A percentile compares a stretch with the other conserved stretches of the same genome.
Evolutionary conservation across 2,797 vertebrate genomes (phyloP).

Genomic region (Squalus acanthias): DNA sequence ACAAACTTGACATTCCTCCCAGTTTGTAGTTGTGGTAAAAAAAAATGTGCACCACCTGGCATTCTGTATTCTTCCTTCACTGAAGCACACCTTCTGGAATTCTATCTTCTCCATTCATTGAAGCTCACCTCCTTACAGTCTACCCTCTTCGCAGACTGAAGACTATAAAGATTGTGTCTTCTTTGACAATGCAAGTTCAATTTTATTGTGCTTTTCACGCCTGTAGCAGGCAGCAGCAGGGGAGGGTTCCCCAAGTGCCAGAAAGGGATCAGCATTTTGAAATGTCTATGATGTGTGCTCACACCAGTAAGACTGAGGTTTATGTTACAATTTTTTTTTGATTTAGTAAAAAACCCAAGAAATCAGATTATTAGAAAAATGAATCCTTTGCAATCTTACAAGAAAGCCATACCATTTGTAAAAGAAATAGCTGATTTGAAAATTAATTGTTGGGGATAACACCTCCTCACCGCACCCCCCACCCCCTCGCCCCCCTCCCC

Average conservation of each 20-base stretch:
- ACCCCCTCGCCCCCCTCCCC: not conserved
- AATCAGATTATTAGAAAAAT: not conserved
- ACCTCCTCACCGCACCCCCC: too few relatives aligned
- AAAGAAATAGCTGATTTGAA: not conserved
- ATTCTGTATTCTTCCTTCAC: not conserved
- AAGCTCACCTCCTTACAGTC: not conserved
- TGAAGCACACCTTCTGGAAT: not conserved
- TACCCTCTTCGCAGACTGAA: not conserved
- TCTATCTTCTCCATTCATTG: not conserved
- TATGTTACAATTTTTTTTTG: not conserved
- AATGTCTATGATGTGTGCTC: not conserved
- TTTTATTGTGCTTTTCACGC: not conserved
- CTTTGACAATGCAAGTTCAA: not conserved
- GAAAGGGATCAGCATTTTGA: not conserved
- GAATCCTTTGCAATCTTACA: not conserved
- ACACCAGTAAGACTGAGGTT: not conserved
- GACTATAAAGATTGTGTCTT: not conserved
- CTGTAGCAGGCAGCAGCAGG: not conserved
- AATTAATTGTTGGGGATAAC: not conserved
- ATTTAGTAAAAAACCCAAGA: not conserved
- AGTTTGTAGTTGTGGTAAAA: not conserved
- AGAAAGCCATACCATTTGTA: not conserved
- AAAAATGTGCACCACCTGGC: not conserved
- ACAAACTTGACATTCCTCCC: not conserved
- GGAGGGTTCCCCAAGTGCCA: not conserved